Evolutionary conservation across 92 coral and sea anemone species (phyloP), one percentile per base, ranked within the genome.

Genomic region (Epizoanthus ramosus): DNA sequence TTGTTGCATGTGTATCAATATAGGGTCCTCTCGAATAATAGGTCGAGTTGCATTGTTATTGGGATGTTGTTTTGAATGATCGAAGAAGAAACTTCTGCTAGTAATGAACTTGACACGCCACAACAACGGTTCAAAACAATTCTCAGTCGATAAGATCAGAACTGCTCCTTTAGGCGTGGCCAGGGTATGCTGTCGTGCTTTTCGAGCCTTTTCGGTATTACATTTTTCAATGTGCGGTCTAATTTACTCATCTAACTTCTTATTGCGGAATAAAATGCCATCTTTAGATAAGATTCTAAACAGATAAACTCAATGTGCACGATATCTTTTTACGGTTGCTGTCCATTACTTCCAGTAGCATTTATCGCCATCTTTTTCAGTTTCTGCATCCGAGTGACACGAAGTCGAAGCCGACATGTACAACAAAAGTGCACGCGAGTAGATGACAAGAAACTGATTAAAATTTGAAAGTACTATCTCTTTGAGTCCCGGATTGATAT

Each of bases 271-370:
- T 57, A 22, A 63, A 77, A 77, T 77, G 52, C 23, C 66, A 61
- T 77, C 56, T 60, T 22, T 31, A 19, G 82, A 63, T 60, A 33
- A 61, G 71, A 77, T 77, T 77, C 28, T 13, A 59, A 39, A 14
- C 16, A 19, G 71, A 77, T 77, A 77, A 77, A 22, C 31, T 61
- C 12, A 60, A 76, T 76, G 68, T 31, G 68, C 52, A 37, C 81
- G 33, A 37, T 59, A 28, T 58, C 66, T 57, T 9, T 77, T 77
- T 22, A 61, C 17, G 56, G 59, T 33, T 33, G 81, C 45, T 61
- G 57, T 61, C 56, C 71, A 23, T 77, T 77, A 61, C 52, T 18
- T 77, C 63, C 16, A 35, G 21, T 60, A 22, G 61, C 39, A 22
- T 60, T 77, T 22, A 69, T 15, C 82, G 28, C 9, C 61, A 23